phyloP scores from a whole-genome alignment of 35 echinoderm and acorn worm species.

The Lytechinus variegatus region DNA sequence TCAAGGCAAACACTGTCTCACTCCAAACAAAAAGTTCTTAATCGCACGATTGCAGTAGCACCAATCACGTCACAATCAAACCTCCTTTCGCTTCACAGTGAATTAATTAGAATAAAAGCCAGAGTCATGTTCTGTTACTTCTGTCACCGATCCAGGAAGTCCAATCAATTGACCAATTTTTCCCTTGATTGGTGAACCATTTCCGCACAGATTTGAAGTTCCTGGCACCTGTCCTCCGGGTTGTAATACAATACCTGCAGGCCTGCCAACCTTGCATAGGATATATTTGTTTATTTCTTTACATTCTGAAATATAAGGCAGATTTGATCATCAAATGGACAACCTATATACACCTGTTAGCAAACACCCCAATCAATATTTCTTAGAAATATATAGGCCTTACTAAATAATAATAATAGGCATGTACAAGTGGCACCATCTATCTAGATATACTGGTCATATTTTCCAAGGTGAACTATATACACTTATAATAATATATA shows the following conservation, averaged over 20 bases:
- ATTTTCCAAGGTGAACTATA: too few relatives aligned
- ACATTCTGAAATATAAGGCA: neutral
- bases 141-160: neutral
- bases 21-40: neutral
- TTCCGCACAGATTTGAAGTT: neutral
- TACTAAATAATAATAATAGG: too few relatives aligned
- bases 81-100: neutral
- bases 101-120: neutral
- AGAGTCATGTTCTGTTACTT: neutral
- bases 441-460: too few relatives aligned
- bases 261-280: neutral
- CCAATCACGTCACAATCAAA: neutral
- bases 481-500: too few relatives aligned
- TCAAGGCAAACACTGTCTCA: neutral
- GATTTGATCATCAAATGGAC: neutral
- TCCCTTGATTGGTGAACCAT: slow-evolving; percentile 4
- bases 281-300: neutral
- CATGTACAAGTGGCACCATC: too few relatives aligned
- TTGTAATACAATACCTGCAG: neutral
- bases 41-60: neutral
- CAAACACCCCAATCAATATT: too few relatives aligned
- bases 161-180: slow-evolving; percentile 19
- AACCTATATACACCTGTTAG: neutral
- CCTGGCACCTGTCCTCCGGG: neutral
- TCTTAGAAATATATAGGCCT: too few relatives aligned